These are phyloP conservation scores for Lytechinus variegatus DNA, from an alignment of 35 echinoderm and acorn worm species.

Conservation along the genomic window DNA sequence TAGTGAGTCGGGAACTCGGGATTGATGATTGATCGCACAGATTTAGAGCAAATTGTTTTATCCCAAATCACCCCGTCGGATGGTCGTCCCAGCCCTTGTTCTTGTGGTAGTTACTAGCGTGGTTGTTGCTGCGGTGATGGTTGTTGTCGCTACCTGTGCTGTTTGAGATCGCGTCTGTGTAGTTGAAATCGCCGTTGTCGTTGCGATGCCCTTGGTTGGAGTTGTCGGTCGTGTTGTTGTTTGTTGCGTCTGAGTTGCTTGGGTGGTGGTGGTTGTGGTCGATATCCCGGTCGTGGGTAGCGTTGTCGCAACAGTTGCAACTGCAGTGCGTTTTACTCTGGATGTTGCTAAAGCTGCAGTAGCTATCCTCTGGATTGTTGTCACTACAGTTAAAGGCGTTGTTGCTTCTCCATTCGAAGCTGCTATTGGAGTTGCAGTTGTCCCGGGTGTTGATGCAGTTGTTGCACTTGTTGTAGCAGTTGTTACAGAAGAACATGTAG, in stretches of 20 bases:
- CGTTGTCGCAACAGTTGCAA: background rate
- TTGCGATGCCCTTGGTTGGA: background rate
- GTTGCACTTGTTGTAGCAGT: too few relatives aligned
- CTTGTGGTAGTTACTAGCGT: background rate
- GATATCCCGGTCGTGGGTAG: background rate
- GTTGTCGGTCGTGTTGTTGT: background rate
- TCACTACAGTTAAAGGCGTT: background rate
- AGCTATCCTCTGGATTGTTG: background rate
- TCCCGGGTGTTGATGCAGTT: too few relatives aligned
- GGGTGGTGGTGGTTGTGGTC: background rate
- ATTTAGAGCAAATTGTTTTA: background rate
- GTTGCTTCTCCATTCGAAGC: background rate
- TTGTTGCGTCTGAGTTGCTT: background rate
- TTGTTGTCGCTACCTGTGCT: background rate
- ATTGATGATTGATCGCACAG: too few relatives aligned
- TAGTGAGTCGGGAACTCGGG: too few relatives aligned
- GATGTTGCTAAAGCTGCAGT: background rate
- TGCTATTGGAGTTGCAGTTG: background rate
- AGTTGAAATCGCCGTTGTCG: background rate
- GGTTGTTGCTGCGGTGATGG: background rate
- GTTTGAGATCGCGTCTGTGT: background rate
- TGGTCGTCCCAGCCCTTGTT: background rate
- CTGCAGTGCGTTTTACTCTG: background rate
- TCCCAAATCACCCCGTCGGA: background rate
- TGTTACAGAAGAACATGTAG: too few relatives aligned